Conservation (phyloP, 1,140 invertebrate species). For the Eriosoma lanigerum region DNA sequence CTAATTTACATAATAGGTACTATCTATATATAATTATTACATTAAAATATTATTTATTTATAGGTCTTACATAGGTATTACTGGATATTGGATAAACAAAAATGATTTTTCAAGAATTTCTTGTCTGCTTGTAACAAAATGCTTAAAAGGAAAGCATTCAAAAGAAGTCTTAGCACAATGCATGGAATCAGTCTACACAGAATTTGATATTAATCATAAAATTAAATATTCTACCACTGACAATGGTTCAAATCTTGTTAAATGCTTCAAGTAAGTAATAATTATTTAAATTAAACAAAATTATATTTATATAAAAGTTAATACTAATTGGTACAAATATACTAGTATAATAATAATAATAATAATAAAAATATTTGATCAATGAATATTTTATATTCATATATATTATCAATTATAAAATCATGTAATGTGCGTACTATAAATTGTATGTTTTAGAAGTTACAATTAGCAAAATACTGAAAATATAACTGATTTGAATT, state of each 20-base stretch:
- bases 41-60: no score
- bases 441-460: not conserved
- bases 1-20: no score
- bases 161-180: not conserved
- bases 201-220: not conserved
- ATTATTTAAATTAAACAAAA: no score
- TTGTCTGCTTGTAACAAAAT: not conserved
- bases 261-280: not conserved
- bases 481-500: not conserved
- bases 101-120: conserved; percentile 11
- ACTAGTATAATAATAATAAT: no score
- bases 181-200: not conserved
- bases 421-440: no score
- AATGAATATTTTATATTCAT: no score
- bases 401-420: no score
- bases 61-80: not conserved
- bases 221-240: not conserved
- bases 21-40: no score
- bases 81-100: not conserved
- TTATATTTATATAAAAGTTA: no score
- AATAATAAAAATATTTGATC: no score
- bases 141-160: not conserved
- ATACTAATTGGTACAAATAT: not conserved
- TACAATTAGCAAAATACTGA: not conserved
- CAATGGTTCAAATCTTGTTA: not conserved